Evolutionary conservation across 2,888 invertebrate species (phyloP), one percentile per base, ranked within the genome.

Genomic region (Leucoma salicis): DNA sequence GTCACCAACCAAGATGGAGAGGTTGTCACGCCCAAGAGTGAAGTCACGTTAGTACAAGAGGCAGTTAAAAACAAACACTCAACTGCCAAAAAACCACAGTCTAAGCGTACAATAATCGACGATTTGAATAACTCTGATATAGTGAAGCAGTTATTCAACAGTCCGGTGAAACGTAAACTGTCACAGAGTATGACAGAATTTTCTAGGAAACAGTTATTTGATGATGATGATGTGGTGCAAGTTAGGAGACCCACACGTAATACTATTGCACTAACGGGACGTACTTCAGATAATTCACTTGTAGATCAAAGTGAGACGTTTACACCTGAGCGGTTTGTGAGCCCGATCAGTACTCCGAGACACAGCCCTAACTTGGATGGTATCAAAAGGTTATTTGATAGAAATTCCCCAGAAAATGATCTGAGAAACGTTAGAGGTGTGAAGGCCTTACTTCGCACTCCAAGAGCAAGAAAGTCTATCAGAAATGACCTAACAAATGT

Each of bases 121-220:
- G 70, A 83, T 21, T 57, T 90, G 7, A 71, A 86, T 53, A 78
- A 78, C 12, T 88, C 87, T 0, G 83, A 83, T 36, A 72, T 87
- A 8, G 81, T 84, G 1, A 86, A 88, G 49, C 78, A 86, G 36
- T 57, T 90, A 29, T 90, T 90, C 62, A 83, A 76, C 49, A 90
- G 88, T 46, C 90, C 90, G 0, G 89, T 90, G 0, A 90, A 88
- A 39, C 67, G 90, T 39, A 90, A 89, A 43, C 61, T 90, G n/a
- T 90, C 90, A 1, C 86, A 78, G 35, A 90, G 90, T 35, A 88
- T 90, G 81, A 81, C 75, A 0, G 86, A 89, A 44, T 86, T 82
- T 51, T 82, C 82, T 1, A 62, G 73, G 12, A 77, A 63, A 27
- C 74, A 74, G 3, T 46, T 74, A 1, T 65, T 69, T 12, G 78